Conservation (phyloP, 2,888 invertebrate genomes). For the Amphipoea oculea region DNA sequence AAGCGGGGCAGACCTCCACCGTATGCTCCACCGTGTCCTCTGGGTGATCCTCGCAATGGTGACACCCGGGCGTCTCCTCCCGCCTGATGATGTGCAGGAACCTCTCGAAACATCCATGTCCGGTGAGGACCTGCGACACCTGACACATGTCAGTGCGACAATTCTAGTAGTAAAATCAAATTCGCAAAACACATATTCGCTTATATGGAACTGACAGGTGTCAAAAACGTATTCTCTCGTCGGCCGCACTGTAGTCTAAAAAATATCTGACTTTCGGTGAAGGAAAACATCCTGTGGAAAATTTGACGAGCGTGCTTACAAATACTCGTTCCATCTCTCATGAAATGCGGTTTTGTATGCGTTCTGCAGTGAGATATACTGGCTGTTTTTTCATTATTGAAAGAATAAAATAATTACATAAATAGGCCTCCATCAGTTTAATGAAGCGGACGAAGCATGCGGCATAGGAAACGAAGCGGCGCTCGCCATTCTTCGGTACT, state of each 20-base stretch:
- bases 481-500: conserved; percentile 50
- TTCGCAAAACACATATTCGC: too few species aligned
- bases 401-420: conserved; percentile 4
- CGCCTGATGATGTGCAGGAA: too few species aligned
- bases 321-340: background rate
- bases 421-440: conserved; percentile 18
- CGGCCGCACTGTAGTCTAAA: background rate
- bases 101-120: too few species aligned
- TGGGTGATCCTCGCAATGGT: too few species aligned
- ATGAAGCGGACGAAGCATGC: conserved; percentile 25
- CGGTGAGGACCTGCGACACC: too few species aligned
- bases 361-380: background rate
- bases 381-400: conserved; percentile 6
- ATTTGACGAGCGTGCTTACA: background rate
- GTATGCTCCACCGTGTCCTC: too few species aligned
- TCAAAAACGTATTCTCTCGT: too few species aligned
- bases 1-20: too few species aligned
- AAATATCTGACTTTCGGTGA: background rate
- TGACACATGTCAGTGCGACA: too few species aligned
- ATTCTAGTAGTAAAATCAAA: too few species aligned
- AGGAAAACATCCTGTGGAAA: background rate
- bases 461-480: conserved; percentile 30
- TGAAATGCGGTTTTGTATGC: background rate
- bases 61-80: too few species aligned
- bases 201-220: too few species aligned